These are phyloP conservation scores for Parazoanthus darwini DNA, from an alignment of 92 coral and sea anemone species.

Conservation along the genomic window DNA sequence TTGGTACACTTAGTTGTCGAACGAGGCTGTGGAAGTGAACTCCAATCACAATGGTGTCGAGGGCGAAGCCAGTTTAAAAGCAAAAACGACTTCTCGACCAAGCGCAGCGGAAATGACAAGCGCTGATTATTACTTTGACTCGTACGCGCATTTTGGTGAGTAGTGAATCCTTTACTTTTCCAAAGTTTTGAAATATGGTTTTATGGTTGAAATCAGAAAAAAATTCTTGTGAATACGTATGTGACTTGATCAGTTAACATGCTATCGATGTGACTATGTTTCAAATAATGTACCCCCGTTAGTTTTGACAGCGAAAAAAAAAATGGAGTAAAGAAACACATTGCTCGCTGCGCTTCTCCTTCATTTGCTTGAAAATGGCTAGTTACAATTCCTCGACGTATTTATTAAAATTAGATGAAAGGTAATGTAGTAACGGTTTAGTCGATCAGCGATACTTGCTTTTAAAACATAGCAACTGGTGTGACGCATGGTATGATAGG, in stretches of 20 bases:
- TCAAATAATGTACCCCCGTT: background rate
- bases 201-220: background rate
- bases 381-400: no score
- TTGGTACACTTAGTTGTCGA: slow-evolving; percentile 52
- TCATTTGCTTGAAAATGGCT: no score
- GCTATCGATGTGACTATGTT: background rate
- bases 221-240: background rate
- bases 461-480: no score
- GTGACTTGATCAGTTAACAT: no score
- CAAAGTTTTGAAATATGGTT: no score
- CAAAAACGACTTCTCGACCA: slow-evolving; percentile 40
- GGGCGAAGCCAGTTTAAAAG: background rate
- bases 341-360: background rate
- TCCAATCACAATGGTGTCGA: slow-evolving; percentile 52
- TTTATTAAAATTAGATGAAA: no score
- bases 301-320: background rate
- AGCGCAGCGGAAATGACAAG: slow-evolving; percentile 91
- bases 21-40: slow-evolving; percentile 74
- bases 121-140: slow-evolving; percentile 97
- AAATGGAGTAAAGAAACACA: no score
- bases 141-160: slow-evolving; percentile 98
- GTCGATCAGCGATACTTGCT: no score
- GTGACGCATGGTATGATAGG: no score
- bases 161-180: background rate
- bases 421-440: no score